Base-by-base conservation (phyloP, 2,888 invertebrate species). In the Dynastes hyllus region DNA sequence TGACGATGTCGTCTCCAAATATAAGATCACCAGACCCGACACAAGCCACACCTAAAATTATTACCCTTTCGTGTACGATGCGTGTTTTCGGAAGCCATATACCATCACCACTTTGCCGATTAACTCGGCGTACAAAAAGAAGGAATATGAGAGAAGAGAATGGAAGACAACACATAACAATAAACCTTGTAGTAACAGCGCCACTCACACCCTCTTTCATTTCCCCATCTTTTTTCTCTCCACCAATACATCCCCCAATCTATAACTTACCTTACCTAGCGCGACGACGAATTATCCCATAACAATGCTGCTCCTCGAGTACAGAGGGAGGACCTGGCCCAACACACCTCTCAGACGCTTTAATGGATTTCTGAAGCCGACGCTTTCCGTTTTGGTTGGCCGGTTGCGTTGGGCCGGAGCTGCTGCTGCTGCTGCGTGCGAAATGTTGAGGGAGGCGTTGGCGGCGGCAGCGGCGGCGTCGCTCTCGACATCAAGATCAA, bases 371-470 rank as follows among this genome's bases (percentile, higher is more conserved):
- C 61, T 40, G 22, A 73, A 73, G 13, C 45, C 22, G 73, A 5
- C 58, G 37, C 55, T 58, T 40, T 61, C 61, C 73, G 61, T 61
- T 58, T 61, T 58, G 73, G 71, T 58, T 58, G 71, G 55, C 55
- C 71, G 40, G 45, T 11, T 32, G 73, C 16, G 45, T 9, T 27
- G n/a, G 29, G 27, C 22, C n/a, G n/a, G 22, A 69, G 51, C 27
- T 50, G 9, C 45, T 32, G 55, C 58, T 11, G 84, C 51, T 55
- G 77, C 83, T 85, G 86, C 84, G 87, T 88, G 87, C 88, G 63
- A 67, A 16, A 63, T 55, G 80, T 77, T 80, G 77, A 55, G 78
- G 75, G 79, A 77, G 90, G 90, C 90, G 82, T 81, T 83, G 83
- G 82, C 82, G 83, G 80, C 71, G 53, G 32, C 5, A 32, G 32